Evolutionary conservation across 2,888 invertebrate genomes (phyloP).

Genomic region (Neoaliturus tenellus): DNA sequence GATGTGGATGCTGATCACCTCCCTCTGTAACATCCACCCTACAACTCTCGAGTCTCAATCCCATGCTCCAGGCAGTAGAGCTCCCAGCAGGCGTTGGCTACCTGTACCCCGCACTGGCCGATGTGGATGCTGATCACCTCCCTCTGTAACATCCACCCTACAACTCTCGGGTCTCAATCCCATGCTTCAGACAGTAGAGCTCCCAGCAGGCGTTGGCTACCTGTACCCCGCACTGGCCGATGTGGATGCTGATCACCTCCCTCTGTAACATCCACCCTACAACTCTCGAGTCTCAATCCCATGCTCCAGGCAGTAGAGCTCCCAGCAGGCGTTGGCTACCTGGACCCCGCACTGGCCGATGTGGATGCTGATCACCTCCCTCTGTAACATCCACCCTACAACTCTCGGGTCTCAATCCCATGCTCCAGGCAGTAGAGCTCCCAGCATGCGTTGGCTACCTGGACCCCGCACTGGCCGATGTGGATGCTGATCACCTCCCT

Average conservation of each 20-base stretch:
- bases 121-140: slow-evolving; percentile 76
- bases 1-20: slow-evolving; percentile 76
- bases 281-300: too few species aligned
- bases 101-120: slow-evolving; percentile 88
- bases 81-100: slow-evolving; percentile 90
- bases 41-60: too few species aligned
- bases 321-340: slow-evolving; percentile 89
- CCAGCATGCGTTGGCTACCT: too few species aligned
- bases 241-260: slow-evolving; percentile 74
- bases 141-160: slow-evolving; percentile 44
- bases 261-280: slow-evolving; percentile 41
- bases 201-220: slow-evolving; percentile 90
- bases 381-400: too few species aligned
- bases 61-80: slow-evolving; percentile 74
- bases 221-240: slow-evolving; percentile 89
- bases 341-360: slow-evolving; percentile 89
- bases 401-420: too few species aligned
- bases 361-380: slow-evolving; percentile 74
- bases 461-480: too few species aligned
- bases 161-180: too few species aligned
- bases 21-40: slow-evolving; percentile 56
- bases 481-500: too few species aligned
- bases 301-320: slow-evolving; percentile 76
- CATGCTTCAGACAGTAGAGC: slow-evolving; percentile 74
- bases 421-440: too few species aligned